Conservation (phyloP, 1,140 invertebrate genomes). For the Ceratitis capitata region DNA sequence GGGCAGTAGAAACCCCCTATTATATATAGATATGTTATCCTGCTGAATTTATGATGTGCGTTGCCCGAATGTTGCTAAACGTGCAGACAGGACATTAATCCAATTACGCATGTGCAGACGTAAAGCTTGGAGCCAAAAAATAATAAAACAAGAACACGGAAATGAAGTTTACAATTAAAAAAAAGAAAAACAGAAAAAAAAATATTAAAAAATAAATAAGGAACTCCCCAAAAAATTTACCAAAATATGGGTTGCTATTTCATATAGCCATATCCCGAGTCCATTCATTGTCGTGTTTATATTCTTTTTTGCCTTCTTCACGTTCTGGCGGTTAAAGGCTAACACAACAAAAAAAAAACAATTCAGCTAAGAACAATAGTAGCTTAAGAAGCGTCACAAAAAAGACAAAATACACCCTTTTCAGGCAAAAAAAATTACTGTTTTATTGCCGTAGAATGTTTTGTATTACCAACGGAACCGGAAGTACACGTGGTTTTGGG, state of each 20-base stretch:
- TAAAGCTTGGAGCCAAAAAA: background rate
- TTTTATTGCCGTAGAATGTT: background rate
- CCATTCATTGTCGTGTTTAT: background rate
- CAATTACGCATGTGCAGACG: background rate
- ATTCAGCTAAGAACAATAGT: background rate
- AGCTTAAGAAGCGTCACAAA: background rate
- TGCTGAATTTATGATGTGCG: background rate
- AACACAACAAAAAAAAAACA: background rate
- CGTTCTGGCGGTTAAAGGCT: background rate
- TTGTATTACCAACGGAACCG: background rate
- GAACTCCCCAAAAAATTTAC: background rate
- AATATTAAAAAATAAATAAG: background rate
- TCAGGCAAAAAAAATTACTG: background rate
- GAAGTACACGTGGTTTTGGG: constrained; percentile 23
- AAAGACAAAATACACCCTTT: background rate
- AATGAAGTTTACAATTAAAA: background rate
- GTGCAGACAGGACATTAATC: background rate
- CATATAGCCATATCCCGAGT: background rate
- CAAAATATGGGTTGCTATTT: background rate
- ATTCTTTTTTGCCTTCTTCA: background rate
- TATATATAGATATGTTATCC: background rate
- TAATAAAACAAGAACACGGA: no score
- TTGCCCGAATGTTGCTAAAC: background rate
- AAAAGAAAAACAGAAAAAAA: background rate
- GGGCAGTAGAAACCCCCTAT: background rate